phyloP scores from a whole-genome alignment of 2,888 invertebrate genomes.

The Molanna angustata region DNA sequence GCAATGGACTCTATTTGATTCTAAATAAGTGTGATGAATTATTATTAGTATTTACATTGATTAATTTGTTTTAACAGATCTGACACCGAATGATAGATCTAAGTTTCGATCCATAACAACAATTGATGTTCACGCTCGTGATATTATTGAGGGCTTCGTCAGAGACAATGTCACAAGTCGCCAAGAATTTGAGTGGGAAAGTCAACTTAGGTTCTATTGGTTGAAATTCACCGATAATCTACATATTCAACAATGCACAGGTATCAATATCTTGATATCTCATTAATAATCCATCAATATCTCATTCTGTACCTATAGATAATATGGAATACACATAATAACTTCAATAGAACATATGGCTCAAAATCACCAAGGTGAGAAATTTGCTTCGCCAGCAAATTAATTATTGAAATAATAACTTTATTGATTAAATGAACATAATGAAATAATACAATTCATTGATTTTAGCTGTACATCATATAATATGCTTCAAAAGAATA shows the following conservation, averaged over 20 bases:
- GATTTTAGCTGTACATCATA: too few relatives aligned
- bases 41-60: background rate
- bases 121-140: conserved; percentile 88
- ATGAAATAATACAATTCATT: too few relatives aligned
- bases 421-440: too few relatives aligned
- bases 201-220: conserved; percentile 92
- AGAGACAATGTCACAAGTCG: conserved; percentile 78
- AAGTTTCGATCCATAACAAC: conserved; percentile 89
- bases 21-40: too few relatives aligned
- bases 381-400: too few relatives aligned
- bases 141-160: conserved; percentile 82
- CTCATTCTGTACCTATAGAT: too few relatives aligned
- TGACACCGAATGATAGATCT: conserved; percentile 75
- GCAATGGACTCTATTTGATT: too few relatives aligned
- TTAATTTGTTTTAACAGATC: conserved; percentile 47
- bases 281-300: too few relatives aligned
- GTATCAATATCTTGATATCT: conserved; percentile 41
- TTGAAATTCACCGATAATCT: conserved; percentile 75
- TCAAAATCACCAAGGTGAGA: too few relatives aligned
- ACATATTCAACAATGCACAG: conserved; percentile 80
- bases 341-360: too few relatives aligned
- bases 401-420: background rate
- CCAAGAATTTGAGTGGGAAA: conserved; percentile 91
- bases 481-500: too few relatives aligned
- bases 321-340: too few relatives aligned